A percentile compares a stretch with the other conserved stretches of the same genome.
These are phyloP conservation scores for Latheticus oryzae DNA, from an alignment of 2,888 invertebrate genomes.

Conservation along the genomic window DNA sequence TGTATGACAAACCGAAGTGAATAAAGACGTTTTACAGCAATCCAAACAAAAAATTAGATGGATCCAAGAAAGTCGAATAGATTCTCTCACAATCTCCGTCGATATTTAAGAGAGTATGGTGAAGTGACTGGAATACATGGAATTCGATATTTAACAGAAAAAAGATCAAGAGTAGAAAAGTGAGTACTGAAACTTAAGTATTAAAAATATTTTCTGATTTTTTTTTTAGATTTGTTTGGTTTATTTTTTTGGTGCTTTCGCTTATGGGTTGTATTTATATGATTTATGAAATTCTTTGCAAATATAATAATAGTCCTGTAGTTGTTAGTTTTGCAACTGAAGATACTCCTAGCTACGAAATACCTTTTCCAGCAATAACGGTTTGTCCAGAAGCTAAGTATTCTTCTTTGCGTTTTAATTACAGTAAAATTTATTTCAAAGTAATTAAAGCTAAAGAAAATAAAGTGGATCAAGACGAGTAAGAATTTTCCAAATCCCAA, in stretches of 20 bases:
- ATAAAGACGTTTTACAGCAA: no score
- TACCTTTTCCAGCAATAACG: constrained; percentile 48
- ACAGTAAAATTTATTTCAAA: constrained; percentile 8
- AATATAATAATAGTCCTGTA: constrained; percentile 42
- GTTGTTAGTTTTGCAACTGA: constrained; percentile 44
- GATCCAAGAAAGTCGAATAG: no score
- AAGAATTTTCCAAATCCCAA: background rate
- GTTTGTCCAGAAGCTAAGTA: constrained; percentile 43
- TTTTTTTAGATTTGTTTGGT: constrained; percentile 33
- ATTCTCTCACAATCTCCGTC: constrained; percentile 37
- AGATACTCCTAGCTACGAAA: constrained; percentile 43
- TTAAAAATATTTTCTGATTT: constrained; percentile 34
- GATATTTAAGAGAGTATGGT: constrained; percentile 55
- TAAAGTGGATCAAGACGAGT: constrained; percentile 3
- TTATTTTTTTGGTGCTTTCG: constrained; percentile 15
- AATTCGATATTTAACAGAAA: constrained; percentile 55
- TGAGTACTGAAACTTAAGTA: constrained; percentile 17
- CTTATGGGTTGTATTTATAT: constrained; percentile 33
- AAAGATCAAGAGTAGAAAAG: constrained; percentile 52
- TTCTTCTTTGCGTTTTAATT: constrained; percentile 18
- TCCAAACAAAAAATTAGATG: no score
- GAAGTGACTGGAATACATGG: constrained; percentile 56
- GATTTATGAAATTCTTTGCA: constrained; percentile 38
- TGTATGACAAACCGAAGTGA: no score
- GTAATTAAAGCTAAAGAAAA: constrained; percentile 3